phyloP scores from a whole-genome alignment of 2,113 vertebrate genomes.

The Tamias sibiricus region DNA sequence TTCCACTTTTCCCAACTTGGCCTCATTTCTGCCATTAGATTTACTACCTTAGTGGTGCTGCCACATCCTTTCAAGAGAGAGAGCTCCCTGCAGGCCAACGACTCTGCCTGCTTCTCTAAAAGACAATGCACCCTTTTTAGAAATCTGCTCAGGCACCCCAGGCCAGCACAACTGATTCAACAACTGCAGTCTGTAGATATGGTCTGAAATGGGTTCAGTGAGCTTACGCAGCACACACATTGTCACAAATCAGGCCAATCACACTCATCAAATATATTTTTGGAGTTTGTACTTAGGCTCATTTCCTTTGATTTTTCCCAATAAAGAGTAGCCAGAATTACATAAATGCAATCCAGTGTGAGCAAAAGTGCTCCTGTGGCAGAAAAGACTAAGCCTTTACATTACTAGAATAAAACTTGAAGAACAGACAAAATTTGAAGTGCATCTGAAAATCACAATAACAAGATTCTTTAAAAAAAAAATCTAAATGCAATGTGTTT shows the following conservation, averaged over 20 bases:
- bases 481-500: neutral
- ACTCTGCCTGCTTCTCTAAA: neutral
- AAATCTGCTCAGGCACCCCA: conserved; percentile 45
- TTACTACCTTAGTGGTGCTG: neutral
- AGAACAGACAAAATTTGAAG: neutral
- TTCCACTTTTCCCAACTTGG: conserved; percentile 27
- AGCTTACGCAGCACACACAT: neutral
- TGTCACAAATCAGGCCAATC: neutral
- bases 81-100: neutral
- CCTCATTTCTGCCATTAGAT: conserved; percentile 7
- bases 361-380: neutral
- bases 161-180: neutral
- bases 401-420: neutral
- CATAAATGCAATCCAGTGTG: neutral
- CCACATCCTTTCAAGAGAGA: conserved; percentile 36
- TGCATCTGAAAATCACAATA: neutral
- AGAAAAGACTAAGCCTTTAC: neutral
- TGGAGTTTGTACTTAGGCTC: neutral
- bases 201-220: neutral
- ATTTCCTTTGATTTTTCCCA: conserved; percentile 19
- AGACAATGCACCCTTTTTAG: conserved; percentile 66
- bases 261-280: neutral
- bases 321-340: neutral
- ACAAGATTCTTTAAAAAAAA: neutral
- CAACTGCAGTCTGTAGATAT: neutral